Evolutionary conservation across 2,888 invertebrate species (phyloP), one percentile per base, ranked within the genome.

Genomic region (Erebia ligea): DNA sequence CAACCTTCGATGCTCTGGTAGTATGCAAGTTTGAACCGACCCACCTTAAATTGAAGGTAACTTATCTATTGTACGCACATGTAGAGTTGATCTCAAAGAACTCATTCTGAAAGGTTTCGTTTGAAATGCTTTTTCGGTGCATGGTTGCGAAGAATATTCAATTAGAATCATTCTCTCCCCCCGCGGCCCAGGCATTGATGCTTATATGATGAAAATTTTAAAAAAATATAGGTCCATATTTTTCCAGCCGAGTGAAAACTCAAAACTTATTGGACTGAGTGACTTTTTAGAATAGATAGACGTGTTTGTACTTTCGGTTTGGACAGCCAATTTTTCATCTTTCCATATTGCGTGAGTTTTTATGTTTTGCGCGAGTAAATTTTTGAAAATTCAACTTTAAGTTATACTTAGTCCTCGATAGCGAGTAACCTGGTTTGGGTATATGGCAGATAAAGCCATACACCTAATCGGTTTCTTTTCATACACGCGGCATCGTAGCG

Each of bases 21-120:
- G 61, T 66, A 67, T 21, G 45, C 68, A 61, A 68, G 70, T 74
- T 70, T 72, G 66, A 42, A 72, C 72, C 68, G 17, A 68, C 70
- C 42, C 59, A 15, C 25, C 45, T 63, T 70, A 59, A 34, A 21
- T 59, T 48, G 21, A 72, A 67, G 54, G 74, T 42, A 66, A 40
- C 13, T 68, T 70, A 52, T 72, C 48, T 25, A 45, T 67, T 73
- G 72, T 67, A 48, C 66, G 25, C 10, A 48, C 21, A 48, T 56
- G 70, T 70, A 64, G 61, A 62, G 65, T 58, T 52, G 62, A 62
- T 63, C 58, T 72, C 50, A 68, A 67, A 63, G 65, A 50, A 21
- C 50, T 42, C 50, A 67, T 62, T 72, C 74, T 74, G 70, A 57
- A 68, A 62, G 56, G 68, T 72, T 64, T 68, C 68, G 56, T 69